These are phyloP conservation scores for Girardia tigrina DNA, from an alignment of 2,888 invertebrate genomes.

Conservation along the genomic window DNA sequence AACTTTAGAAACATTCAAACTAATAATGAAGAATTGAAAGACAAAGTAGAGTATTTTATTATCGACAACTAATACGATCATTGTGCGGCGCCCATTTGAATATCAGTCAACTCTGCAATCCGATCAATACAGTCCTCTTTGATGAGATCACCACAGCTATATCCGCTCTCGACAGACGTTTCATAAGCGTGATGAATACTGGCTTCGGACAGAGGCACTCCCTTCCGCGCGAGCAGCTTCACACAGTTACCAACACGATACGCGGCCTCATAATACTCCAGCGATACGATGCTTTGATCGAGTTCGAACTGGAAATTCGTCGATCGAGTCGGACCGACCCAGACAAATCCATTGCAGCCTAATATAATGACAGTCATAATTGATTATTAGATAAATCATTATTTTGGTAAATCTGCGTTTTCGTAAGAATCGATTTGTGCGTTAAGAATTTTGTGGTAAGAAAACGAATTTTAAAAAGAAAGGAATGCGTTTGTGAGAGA, in stretches of 20 bases:
- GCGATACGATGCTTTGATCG: background rate
- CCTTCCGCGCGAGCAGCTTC: background rate
- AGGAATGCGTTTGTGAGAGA: too few species aligned
- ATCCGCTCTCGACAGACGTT: background rate
- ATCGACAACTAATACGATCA: too few species aligned
- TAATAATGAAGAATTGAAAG: too few species aligned
- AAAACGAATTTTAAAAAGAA: too few species aligned
- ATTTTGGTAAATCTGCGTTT: too few species aligned
- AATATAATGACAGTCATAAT: too few species aligned
- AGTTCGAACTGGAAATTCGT: background rate
- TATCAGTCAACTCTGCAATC: constrained; percentile 1
- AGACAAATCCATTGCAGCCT: background rate
- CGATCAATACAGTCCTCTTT: background rate
- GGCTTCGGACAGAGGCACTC: background rate
- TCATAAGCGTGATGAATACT: background rate
- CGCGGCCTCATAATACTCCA: background rate
- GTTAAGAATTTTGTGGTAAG: too few species aligned
- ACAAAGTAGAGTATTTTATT: too few species aligned
- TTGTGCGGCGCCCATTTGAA: background rate
- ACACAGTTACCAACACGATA: background rate
- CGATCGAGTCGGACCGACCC: background rate
- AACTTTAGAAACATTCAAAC: too few species aligned
- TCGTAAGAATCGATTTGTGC: too few species aligned
- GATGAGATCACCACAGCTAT: background rate
- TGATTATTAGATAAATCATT: too few species aligned